A percentile compares a stretch with the other conserved stretches of the same genome.
Conservation (phyloP, 2,113 vertebrate species). For the Chauna torquata region DNA sequence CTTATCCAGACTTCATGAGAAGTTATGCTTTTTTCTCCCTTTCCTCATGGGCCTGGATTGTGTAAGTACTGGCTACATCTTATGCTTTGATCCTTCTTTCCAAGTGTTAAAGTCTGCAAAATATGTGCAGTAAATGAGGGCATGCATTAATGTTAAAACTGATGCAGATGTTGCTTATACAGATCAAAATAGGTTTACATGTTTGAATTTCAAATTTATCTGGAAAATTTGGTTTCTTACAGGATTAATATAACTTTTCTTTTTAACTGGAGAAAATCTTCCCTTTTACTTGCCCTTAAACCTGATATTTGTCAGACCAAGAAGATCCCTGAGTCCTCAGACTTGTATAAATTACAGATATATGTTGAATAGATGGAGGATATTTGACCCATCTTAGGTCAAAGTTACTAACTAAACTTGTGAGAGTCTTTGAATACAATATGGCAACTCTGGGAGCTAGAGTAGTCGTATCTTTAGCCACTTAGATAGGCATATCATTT, state of each 20-base stretch:
- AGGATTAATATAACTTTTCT: not conserved
- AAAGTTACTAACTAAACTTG: not conserved
- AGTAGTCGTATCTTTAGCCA: not conserved
- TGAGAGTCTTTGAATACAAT: not conserved
- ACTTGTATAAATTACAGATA: not conserved
- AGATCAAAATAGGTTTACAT: not conserved
- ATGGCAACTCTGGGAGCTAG: not conserved
- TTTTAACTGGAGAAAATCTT: not conserved
- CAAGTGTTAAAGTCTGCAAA: not conserved
- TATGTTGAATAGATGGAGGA: not conserved
- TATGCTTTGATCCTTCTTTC: not conserved
- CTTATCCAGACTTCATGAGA: not conserved
- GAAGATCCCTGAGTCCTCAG: not conserved
- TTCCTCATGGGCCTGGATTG: not conserved
- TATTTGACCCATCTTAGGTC: not conserved
- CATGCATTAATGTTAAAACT: not conserved
- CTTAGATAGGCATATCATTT: not conserved
- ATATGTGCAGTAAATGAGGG: not conserved
- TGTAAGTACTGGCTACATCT: not conserved
- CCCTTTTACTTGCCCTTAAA: not conserved
- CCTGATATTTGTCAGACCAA: not conserved
- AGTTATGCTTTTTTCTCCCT: accelerated
- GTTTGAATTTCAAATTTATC: not conserved
- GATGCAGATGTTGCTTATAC: not conserved
- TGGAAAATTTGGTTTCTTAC: not conserved